Percentiles rank a stretch among this genome's conserved stretches.
Conservation (phyloP, 2,888 invertebrate genomes). For the Eulithis testata region DNA sequence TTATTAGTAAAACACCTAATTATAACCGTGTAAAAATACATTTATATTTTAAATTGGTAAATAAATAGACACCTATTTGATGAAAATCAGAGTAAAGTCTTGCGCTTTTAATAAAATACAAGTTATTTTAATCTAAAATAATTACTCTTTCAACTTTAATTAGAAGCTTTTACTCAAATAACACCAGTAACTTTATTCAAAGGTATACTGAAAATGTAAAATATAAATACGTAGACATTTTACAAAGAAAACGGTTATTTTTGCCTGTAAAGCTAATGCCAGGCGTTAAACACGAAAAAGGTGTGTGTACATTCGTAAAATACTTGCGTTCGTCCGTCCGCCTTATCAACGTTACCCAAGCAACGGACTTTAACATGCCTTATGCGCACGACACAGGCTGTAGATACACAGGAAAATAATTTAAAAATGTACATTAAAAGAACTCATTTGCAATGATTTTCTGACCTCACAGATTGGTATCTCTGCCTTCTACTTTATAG, state of each 20-base stretch:
- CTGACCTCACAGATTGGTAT: too few species aligned
- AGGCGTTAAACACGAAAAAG: conserved; percentile 17
- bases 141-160: conserved; percentile 22
- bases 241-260: conserved; percentile 29
- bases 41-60: too few species aligned
- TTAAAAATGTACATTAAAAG: neutral
- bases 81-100: neutral
- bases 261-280: conserved; percentile 20
- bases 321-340: conserved; percentile 5
- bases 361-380: neutral
- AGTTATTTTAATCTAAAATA: conserved; percentile 18
- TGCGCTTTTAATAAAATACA: neutral
- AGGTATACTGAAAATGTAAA: conserved; percentile 27
- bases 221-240: conserved; percentile 25
- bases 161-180: conserved; percentile 24
- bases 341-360: neutral
- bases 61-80: too few species aligned
- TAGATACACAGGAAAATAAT: neutral
- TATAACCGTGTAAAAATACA: too few species aligned
- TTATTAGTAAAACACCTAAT: too few species aligned
- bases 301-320: conserved; percentile 21
- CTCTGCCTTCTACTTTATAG: too few species aligned
- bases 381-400: neutral
- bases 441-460: neutral
- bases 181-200: conserved; percentile 31